These are phyloP conservation scores for Porites lutea DNA, from an alignment of 64 coral and sea anemone species.

Conservation along the genomic window DNA sequence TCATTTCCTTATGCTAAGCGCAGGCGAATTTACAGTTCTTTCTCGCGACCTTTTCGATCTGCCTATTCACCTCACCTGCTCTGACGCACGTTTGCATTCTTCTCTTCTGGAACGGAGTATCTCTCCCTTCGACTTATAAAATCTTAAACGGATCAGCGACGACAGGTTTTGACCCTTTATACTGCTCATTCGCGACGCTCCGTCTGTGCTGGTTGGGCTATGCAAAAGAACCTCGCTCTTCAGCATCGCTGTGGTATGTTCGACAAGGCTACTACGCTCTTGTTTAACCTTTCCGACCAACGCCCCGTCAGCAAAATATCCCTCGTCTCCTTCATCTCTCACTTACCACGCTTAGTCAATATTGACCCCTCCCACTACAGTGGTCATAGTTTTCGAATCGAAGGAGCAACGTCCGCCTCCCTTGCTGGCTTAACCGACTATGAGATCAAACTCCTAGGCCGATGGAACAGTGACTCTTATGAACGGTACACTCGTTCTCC, in stretches of 20 bases:
- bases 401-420: conserved; percentile 32
- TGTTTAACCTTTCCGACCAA: background rate
- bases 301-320: background rate
- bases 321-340: background rate
- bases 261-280: no score
- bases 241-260: background rate
- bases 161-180: background rate
- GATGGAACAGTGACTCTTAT: conserved; percentile 21
- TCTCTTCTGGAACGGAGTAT: conserved; percentile 9
- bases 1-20: background rate
- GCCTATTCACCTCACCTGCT: background rate
- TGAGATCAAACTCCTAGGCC: background rate
- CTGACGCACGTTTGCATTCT: background rate
- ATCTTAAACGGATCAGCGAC: conserved; percentile 36
- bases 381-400: conserved; percentile 41
- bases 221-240: background rate
- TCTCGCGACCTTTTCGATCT: background rate
- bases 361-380: no score
- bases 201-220: background rate
- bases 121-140: background rate
- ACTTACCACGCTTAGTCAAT: background rate
- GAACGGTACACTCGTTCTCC: conserved; percentile 20
- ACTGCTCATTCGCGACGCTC: background rate
- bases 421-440: background rate
- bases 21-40: no score